Conservation (phyloP, 2,113 vertebrate species). For the Tichodroma muraria region DNA sequence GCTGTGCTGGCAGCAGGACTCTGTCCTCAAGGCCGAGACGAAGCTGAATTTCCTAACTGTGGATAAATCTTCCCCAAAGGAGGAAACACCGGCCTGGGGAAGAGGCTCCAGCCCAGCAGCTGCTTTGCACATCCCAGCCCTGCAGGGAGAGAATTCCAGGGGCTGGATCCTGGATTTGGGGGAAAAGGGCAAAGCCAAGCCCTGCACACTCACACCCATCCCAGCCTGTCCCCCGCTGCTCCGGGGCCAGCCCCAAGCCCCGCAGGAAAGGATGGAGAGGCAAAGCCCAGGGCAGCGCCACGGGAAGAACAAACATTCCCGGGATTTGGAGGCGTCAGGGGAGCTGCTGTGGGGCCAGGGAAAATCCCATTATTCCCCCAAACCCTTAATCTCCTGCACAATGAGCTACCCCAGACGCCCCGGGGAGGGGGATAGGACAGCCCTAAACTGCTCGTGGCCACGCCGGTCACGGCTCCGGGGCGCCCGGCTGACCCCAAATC, state of each 20-base stretch:
- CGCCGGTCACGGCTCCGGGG: not conserved
- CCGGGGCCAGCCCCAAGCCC: accelerated
- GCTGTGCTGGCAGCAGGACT: not conserved
- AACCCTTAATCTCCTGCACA: not conserved
- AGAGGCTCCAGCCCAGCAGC: not conserved
- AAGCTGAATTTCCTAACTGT: not conserved
- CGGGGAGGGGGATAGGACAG: not conserved
- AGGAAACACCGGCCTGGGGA: not conserved
- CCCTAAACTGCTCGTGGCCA: not conserved
- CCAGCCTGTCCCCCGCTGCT: not conserved
- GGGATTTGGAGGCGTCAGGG: not conserved
- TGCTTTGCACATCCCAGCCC: not conserved
- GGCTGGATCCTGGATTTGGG: too few species aligned
- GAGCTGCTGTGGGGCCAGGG: not conserved
- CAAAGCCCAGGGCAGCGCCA: not conserved
- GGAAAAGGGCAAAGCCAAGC: too few species aligned
- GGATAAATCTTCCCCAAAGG: not conserved
- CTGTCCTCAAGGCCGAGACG: not conserved
- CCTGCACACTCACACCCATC: not conserved
- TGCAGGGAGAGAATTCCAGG: too few species aligned
- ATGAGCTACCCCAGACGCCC: not conserved
- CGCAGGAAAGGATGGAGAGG: accelerated
- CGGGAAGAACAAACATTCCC: not conserved
- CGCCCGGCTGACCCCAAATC: accelerated
- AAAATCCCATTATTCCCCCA: not conserved